Evolutionary conservation across 92 coral and sea anemone genomes (phyloP), one percentile per base, ranked within the genome.

Genomic region (Parazoanthus atlanticus): DNA sequence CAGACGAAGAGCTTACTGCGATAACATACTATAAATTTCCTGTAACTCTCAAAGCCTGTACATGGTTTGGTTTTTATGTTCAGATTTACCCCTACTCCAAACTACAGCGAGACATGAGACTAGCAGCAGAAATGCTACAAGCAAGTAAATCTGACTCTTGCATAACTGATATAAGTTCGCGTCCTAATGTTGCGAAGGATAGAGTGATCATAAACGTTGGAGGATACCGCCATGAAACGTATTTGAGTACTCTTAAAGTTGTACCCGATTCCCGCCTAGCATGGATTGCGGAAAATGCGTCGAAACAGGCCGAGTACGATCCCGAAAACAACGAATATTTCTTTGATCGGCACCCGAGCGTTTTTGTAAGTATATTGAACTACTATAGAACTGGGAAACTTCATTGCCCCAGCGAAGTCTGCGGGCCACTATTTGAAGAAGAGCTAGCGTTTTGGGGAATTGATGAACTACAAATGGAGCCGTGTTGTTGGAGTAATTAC

Each of bases 401-500:
- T 33, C 99, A 97, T 79, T 95, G 98, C 86, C 99, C 99, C 4
- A 90, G 96, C 29, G 99, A 97, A 85, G 99, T 97, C 0, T 97
- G 99, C 75, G 99, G 99, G 8, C 98, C 99, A 10, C 80, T 97
- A 61, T 97, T 97, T 92, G 98, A 97, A 82, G 99, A 97, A 64
- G 99, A 97, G 88, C 92, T 97, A 38, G 90, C 89, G 28, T 97
- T 95, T 82, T 97, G 99, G 99, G 99, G 99, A 36, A 97, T 97
- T 30, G 99, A 97, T 79, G 99, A 97, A 47, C 89, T 97, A 21
- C 99, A 97, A 76, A 97, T 97, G 99, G 99, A 97, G 85, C 99
- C 99, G 29, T 97, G 99, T 88, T 97, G 99, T 36, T 97, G 99
- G 99, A 95, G 98, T 41, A 97, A 96, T 74, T 97, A 97, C 80